Percentiles rank a stretch among this genome's conserved stretches.
phyloP scores from a whole-genome alignment of 2,888 invertebrate genomes.

The Dasysyrphus tricinctus region DNA sequence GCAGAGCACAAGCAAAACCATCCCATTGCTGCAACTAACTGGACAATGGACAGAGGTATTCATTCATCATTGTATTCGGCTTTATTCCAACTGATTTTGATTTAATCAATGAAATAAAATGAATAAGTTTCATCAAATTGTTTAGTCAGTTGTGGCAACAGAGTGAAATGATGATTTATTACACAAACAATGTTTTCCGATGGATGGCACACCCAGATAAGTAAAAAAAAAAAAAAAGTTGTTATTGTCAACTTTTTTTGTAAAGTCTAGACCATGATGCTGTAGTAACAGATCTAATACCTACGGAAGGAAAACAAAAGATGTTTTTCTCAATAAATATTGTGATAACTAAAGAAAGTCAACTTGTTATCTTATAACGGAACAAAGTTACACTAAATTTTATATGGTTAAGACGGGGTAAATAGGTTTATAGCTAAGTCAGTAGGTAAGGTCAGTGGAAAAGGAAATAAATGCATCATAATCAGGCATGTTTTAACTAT shows the following conservation, averaged over 20 bases:
- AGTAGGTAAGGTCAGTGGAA: too few relatives aligned
- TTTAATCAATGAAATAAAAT: conserved; percentile 4
- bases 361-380: too few relatives aligned
- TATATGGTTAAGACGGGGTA: too few relatives aligned
- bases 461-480: too few relatives aligned
- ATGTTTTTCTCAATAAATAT: not conserved
- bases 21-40: too few relatives aligned
- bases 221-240: too few relatives aligned
- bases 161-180: not conserved
- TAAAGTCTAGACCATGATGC: conserved; percentile 4
- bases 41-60: not conserved
- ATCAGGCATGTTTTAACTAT: too few relatives aligned
- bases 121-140: not conserved
- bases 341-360: not conserved
- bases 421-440: too few relatives aligned
- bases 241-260: not conserved
- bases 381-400: too few relatives aligned
- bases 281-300: not conserved
- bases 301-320: conserved; percentile 14
- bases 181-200: not conserved
- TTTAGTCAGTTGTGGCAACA: not conserved
- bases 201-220: not conserved
- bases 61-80: not conserved
- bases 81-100: not conserved
- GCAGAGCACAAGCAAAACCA: too few relatives aligned